A percentile compares a stretch with the other conserved stretches of the same genome.
phyloP scores from a whole-genome alignment of 2,797 vertebrate genomes.

The Sebastes nivosus region DNA sequence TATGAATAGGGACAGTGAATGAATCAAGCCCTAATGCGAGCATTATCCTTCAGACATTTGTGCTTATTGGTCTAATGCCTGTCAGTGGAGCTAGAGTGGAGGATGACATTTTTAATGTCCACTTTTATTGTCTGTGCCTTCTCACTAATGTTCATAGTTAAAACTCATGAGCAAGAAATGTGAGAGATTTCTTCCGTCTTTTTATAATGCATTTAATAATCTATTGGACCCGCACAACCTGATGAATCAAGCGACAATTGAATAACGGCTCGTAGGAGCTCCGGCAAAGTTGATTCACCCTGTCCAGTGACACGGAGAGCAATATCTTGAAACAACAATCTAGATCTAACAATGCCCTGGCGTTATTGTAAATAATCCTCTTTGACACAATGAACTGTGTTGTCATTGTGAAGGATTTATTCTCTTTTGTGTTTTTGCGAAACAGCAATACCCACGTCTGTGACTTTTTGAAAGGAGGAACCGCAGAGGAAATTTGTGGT shows the following conservation, averaged over 20 bases:
- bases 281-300: conserved; percentile 30
- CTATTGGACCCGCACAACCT: conserved; percentile 21
- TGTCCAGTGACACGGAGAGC: conserved; percentile 24
- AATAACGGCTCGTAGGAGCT: conserved; percentile 13
- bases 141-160: conserved; percentile 50
- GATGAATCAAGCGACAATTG: conserved; percentile 41
- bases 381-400: conserved; percentile 61
- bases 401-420: conserved; percentile 64
- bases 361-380: conserved; percentile 71
- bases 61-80: conserved; percentile 70
- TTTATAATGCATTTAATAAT: conserved; percentile 35
- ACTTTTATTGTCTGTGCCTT: conserved; percentile 56
- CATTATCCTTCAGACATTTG: conserved; percentile 73
- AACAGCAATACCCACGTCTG: conserved; percentile 42
- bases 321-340: conserved; percentile 57
- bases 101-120: conserved; percentile 65
- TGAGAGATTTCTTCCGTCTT: conserved; percentile 12
- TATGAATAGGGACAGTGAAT: conserved; percentile 62
- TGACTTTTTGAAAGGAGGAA: conserved; percentile 62
- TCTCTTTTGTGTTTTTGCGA: conserved; percentile 60
- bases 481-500: conserved; percentile 61
- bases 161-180: conserved; percentile 34
- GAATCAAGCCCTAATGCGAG: conserved; percentile 72
- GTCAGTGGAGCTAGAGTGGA: conserved; percentile 54
- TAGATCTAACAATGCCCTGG: conserved; percentile 42